Evolutionary conservation across 2,888 invertebrate species (phyloP).

Genomic region (Encarsia formosa): DNA sequence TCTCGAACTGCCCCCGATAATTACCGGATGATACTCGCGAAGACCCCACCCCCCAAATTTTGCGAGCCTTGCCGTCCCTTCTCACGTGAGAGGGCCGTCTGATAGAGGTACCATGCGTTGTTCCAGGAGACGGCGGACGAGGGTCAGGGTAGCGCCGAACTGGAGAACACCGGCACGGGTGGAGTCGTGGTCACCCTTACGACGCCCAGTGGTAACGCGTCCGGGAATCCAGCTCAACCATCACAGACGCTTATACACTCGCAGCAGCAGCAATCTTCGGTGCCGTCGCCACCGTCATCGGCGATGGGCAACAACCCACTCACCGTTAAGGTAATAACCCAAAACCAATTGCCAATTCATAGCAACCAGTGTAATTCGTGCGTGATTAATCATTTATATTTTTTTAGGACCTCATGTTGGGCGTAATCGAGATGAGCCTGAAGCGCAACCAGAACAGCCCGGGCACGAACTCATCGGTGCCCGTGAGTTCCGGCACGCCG

Average conservation of each 20-base stretch:
- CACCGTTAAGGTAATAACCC: conserved; percentile 59
- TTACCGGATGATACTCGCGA: too few species aligned
- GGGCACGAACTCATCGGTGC: conserved; percentile 39
- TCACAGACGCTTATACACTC: conserved; percentile 36
- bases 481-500: conserved; percentile 54
- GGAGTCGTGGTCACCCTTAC: conserved; percentile 36
- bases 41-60: too few species aligned
- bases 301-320: conserved; percentile 56
- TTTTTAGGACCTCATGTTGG: conserved; percentile 66
- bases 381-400: not conserved
- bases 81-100: conserved; percentile 45
- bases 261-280: conserved; percentile 31
- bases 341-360: too few species aligned
- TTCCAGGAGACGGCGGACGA: conserved; percentile 80
- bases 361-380: too few species aligned
- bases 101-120: conserved; percentile 46
- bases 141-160: conserved; percentile 58
- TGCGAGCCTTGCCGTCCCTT: conserved; percentile 30
- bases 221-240: conserved; percentile 28
- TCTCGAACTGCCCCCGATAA: too few species aligned
- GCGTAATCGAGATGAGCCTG: conserved; percentile 77
- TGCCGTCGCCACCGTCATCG: conserved; percentile 50
- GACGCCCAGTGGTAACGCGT: conserved; percentile 23
- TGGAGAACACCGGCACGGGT: conserved; percentile 43
- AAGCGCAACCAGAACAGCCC: conserved; percentile 62